A percentile compares a stretch with the other conserved stretches of the same genome.
These are phyloP conservation scores for Tychaedon coryphoeus DNA, from an alignment of 2,113 vertebrate genomes.

Conservation along the genomic window DNA sequence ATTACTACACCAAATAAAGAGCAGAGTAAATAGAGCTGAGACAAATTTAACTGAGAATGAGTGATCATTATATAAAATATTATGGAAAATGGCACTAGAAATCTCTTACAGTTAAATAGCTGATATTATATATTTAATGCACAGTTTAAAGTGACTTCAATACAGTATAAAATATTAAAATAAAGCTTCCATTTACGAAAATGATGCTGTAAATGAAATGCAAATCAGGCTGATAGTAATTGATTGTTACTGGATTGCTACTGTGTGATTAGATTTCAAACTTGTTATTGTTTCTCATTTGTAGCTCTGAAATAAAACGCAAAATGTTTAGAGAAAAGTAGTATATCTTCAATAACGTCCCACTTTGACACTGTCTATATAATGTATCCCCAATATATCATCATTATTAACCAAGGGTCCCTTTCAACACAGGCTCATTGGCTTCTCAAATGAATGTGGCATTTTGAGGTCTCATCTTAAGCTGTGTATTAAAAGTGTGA, in stretches of 20 bases:
- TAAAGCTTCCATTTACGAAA: not conserved
- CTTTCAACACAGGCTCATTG: not conserved
- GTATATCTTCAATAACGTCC: not conserved
- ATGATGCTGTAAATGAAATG: not conserved
- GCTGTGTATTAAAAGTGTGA: not conserved
- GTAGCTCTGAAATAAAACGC: not conserved
- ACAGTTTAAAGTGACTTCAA: not conserved
- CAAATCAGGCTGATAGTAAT: not conserved
- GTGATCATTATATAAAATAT: not conserved
- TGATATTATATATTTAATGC: not conserved
- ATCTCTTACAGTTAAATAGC: not conserved
- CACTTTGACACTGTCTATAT: not conserved
- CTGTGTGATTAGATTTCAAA: not conserved
- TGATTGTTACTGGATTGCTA: not conserved
- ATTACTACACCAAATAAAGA: not conserved
- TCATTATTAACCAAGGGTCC: not conserved
- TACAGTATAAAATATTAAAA: not conserved
- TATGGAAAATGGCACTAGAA: not conserved
- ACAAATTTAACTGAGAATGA: not conserved
- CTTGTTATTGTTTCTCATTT: not conserved
- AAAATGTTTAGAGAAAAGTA: not conserved
- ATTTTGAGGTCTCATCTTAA: conserved; percentile 3
- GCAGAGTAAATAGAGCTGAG: not conserved
- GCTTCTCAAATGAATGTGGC: not conserved
- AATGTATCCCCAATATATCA: not conserved